Base-by-base conservation (phyloP, 2,888 invertebrate genomes). In the Philhelius pedissequus region DNA sequence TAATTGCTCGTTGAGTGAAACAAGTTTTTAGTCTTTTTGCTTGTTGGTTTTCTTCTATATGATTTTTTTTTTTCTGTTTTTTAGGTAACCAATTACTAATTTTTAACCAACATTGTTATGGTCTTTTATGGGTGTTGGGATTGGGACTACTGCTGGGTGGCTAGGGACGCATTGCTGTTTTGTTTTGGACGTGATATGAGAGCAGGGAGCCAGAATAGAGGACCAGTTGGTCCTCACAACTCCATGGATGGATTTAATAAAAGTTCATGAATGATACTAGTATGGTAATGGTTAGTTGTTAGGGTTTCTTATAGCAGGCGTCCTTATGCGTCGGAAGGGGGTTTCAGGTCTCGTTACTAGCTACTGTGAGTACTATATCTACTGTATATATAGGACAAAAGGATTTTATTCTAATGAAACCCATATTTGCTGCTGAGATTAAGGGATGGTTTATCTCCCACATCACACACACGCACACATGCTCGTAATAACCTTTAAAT, bases 1-100 rank as follows among this genome's bases (percentile, higher is more conserved):
- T 86, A 86, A 86, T 86, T 86, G 86, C 86, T 86, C 86, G 86
- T 86, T 86, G 86, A 86, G 86, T 86, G 86, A 86, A 86, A 86
- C 86, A 86, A 86, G 86, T 86, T 86, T 86, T 74, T 66, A 83
- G 82, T 70, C 79, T 74, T 76, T 66, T 86, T 79, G 64, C 76
- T 74, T 56, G 73, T 74, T 56, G 70, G 73, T 75, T 43, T 71
- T 75, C 80, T 74, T 70, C 38, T 43, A 73, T 54, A 27, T 70
- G 27, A 64, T 64, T 69, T 35, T 54, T 48, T 20, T 62, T 62
- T 66, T 54, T 73, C 76, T 40, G 60, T 22, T 43, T 73, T 75
- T 77, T 76, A 86, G 80, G 81, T 81, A 86, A 81, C 86, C 81
- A 81, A 86, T 86, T 86, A 86, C 81, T 76, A 86, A 86, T 73